Conservation (phyloP, 2,113 vertebrate species). For the Prunella himalayana region DNA sequence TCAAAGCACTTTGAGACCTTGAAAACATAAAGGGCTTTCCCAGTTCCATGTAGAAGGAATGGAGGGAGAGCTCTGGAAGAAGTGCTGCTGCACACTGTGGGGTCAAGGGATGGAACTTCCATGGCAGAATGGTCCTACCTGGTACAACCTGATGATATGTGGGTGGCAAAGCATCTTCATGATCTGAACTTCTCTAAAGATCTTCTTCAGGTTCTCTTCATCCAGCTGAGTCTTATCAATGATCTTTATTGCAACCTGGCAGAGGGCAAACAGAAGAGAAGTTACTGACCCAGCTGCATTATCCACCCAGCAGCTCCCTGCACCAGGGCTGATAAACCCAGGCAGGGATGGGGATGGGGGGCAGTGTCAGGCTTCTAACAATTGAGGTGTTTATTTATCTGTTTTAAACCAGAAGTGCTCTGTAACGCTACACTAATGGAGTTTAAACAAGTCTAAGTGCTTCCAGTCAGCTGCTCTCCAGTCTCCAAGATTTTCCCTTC, state of each 20-base stretch:
- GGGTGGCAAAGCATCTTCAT: constrained; percentile 99
- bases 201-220: constrained; percentile 98
- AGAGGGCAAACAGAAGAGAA: background rate
- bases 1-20: background rate
- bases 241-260: constrained; percentile 97
- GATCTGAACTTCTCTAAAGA: constrained; percentile 97
- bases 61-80: background rate
- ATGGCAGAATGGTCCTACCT: constrained; percentile 71
- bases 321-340: background rate
- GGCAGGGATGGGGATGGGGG: background rate
- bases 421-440: background rate
- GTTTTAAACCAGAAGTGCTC: background rate
- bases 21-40: background rate
- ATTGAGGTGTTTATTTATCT: background rate
- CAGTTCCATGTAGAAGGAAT: fast-evolving
- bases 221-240: constrained; percentile 98
- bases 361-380: background rate
- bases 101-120: background rate
- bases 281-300: background rate
- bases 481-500: background rate
- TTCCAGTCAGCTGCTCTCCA: background rate
- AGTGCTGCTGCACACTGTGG: fast-evolving
- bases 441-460: background rate
- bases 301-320: background rate
- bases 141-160: constrained; percentile 96